Evolutionary conservation across 2,888 invertebrate genomes (phyloP).

Genomic region (Cerceris rybyensis): DNA sequence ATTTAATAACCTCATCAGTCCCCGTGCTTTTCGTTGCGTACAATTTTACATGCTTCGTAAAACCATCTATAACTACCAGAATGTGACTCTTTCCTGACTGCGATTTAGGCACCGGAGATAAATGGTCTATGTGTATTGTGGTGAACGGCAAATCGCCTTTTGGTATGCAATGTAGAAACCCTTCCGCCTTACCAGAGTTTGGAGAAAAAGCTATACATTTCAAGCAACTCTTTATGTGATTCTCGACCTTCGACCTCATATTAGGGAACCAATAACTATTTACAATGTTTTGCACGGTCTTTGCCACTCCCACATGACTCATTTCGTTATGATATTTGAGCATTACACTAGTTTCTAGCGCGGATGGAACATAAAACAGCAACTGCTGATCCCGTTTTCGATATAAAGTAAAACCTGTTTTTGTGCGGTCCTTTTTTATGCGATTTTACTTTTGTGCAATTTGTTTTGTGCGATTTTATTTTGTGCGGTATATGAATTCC

Average conservation of each 20-base stretch:
- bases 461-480: too few species aligned
- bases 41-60: conserved; percentile 2
- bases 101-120: background rate
- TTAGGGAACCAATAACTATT: conserved; percentile 33
- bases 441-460: too few species aligned
- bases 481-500: too few species aligned
- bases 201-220: conserved; percentile 16
- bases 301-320: conserved; percentile 12
- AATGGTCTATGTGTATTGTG: conserved; percentile 15
- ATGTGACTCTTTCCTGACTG: background rate
- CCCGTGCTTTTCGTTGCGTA: conserved; percentile 6
- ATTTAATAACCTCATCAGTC: conserved; percentile 47
- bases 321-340: background rate
- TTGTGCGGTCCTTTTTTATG: too few species aligned
- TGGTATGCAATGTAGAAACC: background rate
- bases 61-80: conserved; percentile 5
- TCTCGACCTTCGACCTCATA: background rate
- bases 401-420: too few species aligned
- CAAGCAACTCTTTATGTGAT: conserved; percentile 1
- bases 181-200: background rate
- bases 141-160: conserved; percentile 13
- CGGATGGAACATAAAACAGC: conserved; percentile 6
- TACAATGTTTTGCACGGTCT: conserved; percentile 7
- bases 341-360: background rate
- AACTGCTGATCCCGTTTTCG: background rate